Evolutionary conservation across 1,140 invertebrate species (phyloP).

Genomic region (Drosophila orosa): DNA sequence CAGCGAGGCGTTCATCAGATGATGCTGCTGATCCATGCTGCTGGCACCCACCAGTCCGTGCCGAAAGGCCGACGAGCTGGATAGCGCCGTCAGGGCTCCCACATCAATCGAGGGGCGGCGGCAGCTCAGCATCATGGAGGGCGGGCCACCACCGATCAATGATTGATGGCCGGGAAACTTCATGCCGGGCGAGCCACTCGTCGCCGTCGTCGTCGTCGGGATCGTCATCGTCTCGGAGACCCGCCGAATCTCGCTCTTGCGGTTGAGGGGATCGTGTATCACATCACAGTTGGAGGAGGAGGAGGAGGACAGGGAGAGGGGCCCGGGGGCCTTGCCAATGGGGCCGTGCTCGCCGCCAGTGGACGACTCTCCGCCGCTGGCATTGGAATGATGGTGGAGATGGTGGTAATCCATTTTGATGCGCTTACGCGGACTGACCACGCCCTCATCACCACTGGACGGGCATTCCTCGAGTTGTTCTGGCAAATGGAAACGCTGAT

Average conservation of each 20-base stretch:
- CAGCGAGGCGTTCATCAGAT: conserved; percentile 61
- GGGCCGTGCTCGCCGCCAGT: conserved; percentile 36
- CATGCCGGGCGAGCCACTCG: conserved; percentile 9
- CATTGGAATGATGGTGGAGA: conserved; percentile 81
- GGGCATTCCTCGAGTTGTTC: conserved; percentile 90
- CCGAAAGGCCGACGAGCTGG: conserved; percentile 62
- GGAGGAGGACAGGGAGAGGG: conserved; percentile 68
- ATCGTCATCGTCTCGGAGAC: conserved; percentile 60
- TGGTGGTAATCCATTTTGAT: conserved; percentile 86
- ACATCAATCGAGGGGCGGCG: conserved; percentile 83
- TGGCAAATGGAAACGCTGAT: conserved; percentile 88
- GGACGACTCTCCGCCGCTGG: conserved; percentile 73
- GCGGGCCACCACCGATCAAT: conserved; percentile 18
- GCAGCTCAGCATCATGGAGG: conserved; percentile 65
- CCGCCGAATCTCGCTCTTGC: conserved; percentile 75
- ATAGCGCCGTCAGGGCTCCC: conserved; percentile 63
- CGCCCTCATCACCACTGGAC: conserved; percentile 89
- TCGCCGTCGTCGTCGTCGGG: not conserved
- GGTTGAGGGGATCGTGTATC: conserved; percentile 80
- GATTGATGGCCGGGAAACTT: conserved; percentile 64
- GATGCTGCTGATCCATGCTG: conserved; percentile 62
- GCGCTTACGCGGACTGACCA: conserved; percentile 88
- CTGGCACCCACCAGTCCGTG: conserved; percentile 68
- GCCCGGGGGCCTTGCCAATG: conserved; percentile 54
- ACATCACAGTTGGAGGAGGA: conserved; percentile 82